Evolutionary conservation across 2,888 invertebrate species (phyloP).

Genomic region (Chrysolina americana): DNA sequence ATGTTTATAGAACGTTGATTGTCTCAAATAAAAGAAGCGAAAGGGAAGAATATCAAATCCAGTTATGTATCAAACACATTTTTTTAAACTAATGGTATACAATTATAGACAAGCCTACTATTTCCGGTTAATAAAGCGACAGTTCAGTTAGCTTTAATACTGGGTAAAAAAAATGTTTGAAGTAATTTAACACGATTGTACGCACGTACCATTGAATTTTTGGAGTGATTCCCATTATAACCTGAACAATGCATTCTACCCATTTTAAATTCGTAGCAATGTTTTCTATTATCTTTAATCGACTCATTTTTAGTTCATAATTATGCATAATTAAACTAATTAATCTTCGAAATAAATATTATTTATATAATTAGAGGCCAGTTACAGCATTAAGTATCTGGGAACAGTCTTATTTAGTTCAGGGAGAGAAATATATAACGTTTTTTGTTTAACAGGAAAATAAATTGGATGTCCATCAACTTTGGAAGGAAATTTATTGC

Average conservation of each 20-base stretch:
- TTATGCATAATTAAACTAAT: constrained; percentile 47
- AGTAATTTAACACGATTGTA: constrained; percentile 12
- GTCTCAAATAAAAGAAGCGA: no score
- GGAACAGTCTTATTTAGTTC: neutral
- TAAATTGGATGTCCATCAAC: no score
- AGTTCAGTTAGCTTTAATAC: neutral
- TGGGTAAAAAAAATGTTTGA: neutral
- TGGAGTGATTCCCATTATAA: neutral
- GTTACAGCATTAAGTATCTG: constrained; percentile 5
- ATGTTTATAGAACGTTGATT: no score
- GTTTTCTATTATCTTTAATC: constrained; percentile 21
- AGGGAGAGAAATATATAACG: neutral
- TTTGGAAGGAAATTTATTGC: neutral
- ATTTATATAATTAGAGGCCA: constrained; percentile 42
- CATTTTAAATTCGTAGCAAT: constrained; percentile 13
- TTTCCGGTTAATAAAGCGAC: constrained; percentile 12
- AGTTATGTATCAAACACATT: neutral
- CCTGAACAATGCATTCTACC: neutral
- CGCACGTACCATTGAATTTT: constrained; percentile 21
- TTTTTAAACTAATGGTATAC: constrained; percentile 7
- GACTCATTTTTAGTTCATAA: constrained; percentile 41
- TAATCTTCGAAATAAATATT: constrained; percentile 44
- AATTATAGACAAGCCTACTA: constrained; percentile 5
- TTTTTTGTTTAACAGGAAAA: no score
- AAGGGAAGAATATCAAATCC: no score